Evolutionary conservation across 2,797 vertebrate species (phyloP), one percentile per base, ranked within the genome.

Genomic region (Harpagifer antarcticus): DNA sequence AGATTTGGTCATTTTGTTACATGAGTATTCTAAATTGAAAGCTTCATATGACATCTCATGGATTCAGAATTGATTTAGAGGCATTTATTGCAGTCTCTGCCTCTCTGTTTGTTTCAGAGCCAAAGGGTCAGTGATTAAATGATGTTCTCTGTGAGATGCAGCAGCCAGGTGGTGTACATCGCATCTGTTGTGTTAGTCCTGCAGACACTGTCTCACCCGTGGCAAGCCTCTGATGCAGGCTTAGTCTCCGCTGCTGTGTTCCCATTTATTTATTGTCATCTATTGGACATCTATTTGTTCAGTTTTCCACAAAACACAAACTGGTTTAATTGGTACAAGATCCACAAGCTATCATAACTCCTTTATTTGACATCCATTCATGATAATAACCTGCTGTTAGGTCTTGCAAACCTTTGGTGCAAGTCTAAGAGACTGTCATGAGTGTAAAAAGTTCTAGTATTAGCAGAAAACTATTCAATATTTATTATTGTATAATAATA

Each of bases 181-280:
- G 12, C 67, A 82, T 88, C 86, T 90, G 79, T 85, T 91, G 68
- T 82, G 85, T 76, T 83, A 83, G 75, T 85, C 67, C 78, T 78
- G 72, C 79, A 83, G 78, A 78, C 82, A 78, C 61, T 17, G 74
- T 72, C 64, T 64, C 49, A 81, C 48, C 70, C 77, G 63, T 81
- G 73, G 76, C 76, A 68, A 73, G 72, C 82, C 77, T 82, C 74
- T 17, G 77, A 79, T 86, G 83, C 81, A 72, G 72, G 73, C 74
- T 76, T 53, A 59, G 80, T 53, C 82, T 87, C 85, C 88, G 85
- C 84, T 91, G 79, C 79, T 83, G 68, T 89, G 81, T 91, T 90
- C 73, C 83, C 75, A 89, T 93, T 90, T 91, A 90, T 91, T 87
- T 88, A 87, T 91, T 92, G 83, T 93, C 87, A 83, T 91, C 77